These are phyloP conservation scores for Ophiothrix spiculata DNA, from an alignment of 35 echinoderm and acorn worm species.

Conservation along the genomic window DNA sequence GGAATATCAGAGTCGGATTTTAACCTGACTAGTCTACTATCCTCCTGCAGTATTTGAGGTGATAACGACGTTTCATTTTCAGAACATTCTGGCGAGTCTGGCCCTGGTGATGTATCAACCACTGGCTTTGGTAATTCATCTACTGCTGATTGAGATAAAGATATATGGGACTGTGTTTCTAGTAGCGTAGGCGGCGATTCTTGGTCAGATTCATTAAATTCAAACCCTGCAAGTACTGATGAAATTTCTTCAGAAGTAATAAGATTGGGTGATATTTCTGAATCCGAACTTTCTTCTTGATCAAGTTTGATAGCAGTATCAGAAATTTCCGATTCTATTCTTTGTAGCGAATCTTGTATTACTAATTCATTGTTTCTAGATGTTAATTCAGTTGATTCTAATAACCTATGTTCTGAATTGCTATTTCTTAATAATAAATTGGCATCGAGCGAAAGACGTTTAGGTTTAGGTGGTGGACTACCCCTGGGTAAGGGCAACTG, in stretches of 20 bases:
- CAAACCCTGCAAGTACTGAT: neutral
- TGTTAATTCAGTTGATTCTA: neutral
- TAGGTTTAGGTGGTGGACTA: conserved; percentile 73
- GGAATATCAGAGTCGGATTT: neutral
- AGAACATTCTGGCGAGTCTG: neutral
- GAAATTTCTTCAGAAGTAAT: neutral
- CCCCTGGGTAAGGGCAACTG: conserved; percentile 58
- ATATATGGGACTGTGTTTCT: neutral
- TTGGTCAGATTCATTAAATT: neutral
- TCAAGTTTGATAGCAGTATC: neutral
- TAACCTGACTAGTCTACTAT: neutral
- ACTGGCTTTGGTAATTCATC: too few species aligned
- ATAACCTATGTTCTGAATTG: neutral
- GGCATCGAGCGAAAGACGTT: conserved; percentile 26
- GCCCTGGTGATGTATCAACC: too few species aligned
- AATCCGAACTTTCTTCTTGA: neutral
- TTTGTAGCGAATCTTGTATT: neutral
- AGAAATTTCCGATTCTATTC: neutral
- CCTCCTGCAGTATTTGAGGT: neutral
- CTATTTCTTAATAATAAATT: neutral
- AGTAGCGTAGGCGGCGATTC: too few species aligned
- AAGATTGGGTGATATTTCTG: neutral
- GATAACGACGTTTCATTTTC: neutral
- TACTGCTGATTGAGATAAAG: too few species aligned
- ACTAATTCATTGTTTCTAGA: neutral